Evolutionary conservation across 2,888 invertebrate species (phyloP), one percentile per base, ranked within the genome.

Genomic region (Nymphalis c-album): DNA sequence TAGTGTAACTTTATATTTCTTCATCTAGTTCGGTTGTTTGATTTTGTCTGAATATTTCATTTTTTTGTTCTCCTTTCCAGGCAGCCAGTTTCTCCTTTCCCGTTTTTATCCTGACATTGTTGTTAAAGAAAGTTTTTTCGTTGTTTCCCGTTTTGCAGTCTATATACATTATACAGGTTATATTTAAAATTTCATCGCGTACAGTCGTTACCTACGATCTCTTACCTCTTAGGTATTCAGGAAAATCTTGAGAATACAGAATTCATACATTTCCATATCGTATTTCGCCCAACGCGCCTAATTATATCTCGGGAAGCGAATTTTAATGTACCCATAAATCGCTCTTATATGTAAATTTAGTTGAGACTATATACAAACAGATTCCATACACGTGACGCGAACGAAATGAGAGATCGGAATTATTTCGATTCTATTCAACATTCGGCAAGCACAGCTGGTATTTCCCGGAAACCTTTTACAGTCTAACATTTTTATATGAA

Each of bases 311-410:
- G 45, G 20, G 60, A 26, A 18, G 45, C n/a, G 50, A 46, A 45
- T 60, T 61, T 53, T 58, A 64, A 68, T 55, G 48, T n/a, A 16
- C 61, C 51, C 65, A 46, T 64, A 61, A 64, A 61, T 64, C 57
- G 48, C 48, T 64, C 31, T 22, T 50, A 55, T 57, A 50, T 40
- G 17, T 46, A 60, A 40, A 46, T 68, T 64, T 64, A 45, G 51
- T 13, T 46, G 58, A n/a, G 45, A 53, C 17, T 53, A 7, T 60
- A 63, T 55, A 48, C 60, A 64, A 64, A 57, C 57, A 68, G 64
- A 64, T 64, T 55, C 35, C 64, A 61, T 47, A 60, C 57, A 57
- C 64, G 60, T n/a, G 60, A 20, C 16, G 53, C 17, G 26, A 55
- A 10, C 16, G 31, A 17, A n/a, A 31, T 40, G n/a, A 40, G 40